Evolutionary conservation across 2,888 invertebrate genomes (phyloP), one percentile per base, ranked within the genome.

Genomic region (Linnaemya vulpina): DNA sequence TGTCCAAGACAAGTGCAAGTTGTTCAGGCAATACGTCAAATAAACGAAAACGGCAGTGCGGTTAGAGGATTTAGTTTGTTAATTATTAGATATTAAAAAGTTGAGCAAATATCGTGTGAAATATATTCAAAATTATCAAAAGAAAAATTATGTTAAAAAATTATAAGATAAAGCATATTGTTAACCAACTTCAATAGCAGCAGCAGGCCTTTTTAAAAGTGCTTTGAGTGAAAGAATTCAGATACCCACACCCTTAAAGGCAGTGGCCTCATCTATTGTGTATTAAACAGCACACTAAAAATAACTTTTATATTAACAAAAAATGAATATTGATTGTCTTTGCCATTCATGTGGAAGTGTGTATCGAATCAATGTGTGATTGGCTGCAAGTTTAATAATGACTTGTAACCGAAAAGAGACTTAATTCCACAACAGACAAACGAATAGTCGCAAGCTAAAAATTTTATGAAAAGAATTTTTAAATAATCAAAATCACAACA

Each of bases 1-100:
- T 76, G 68, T 70, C 62, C 62, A 74, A 70, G 20, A 82, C 74
- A 82, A 85, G 85, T 85, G 82, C 82, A 81, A 81, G 70, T 70
- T 63, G 53, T 78, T 78, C 65, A 79, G 75, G 79, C 65, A 55
- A 49, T n/a, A 82, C 51, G 63, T 43, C 22, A 65, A 58, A 38
- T 10, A 70, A 70, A 71, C 5, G 60, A 43, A 46, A 65, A 38
- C 76, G 53, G 43, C 38, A 49, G 62, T 53, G 58, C 43, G 62
- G 22, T 43, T 43, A 73, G 13, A 53, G 43, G 67, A 53, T 20
- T 17, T 13, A 35, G n/a, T 17, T 10, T 58, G 8, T 38, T 58
- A 46, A 70, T 30, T 70, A n/a, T 62, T 20, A 53, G 49, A 65
- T 43, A 15, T 35, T 8, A 67, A 65, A 58, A 20, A 60, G 17